Evolutionary conservation across 2,113 vertebrate genomes (phyloP), one percentile per base, ranked within the genome.

Genomic region (Enhydra lutris): DNA sequence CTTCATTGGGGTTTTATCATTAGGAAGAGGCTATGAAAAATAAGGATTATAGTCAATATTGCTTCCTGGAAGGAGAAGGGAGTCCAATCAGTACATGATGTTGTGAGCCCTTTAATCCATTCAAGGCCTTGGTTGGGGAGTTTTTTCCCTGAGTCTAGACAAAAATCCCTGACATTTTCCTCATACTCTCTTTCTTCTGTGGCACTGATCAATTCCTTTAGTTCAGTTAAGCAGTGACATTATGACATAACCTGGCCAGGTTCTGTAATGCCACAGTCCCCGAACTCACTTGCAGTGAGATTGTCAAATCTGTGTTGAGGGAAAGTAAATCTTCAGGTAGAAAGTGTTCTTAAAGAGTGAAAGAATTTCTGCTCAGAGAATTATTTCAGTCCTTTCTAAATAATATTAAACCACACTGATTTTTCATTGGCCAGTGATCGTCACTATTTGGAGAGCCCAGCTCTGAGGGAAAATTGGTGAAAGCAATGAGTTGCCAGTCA

Each of bases 361-460:
- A 81, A 96, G 26, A 50, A 80, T 94, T 96, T 97, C 63, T 96
- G 71, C 85, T 96, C 94, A 95, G 73, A 87, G 15, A 89, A 83
- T 94, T 96, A 90, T 97, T 97, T 2, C 39, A 95, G 21, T 29
- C 91, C 91, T 98, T 97, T 98, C 88, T 92, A 96, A 97, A 94
- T 97, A 88, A 95, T 94, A 96, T 88, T 78, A 96, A 80, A 29
- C 61, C 69, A 50, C 39, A 76, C 21, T 89, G 36, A 61, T 52
- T 87, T 88, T 97, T 95, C 42, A 91, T 2, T 92, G 83, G 73
- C 88, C 94, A 97, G 65, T 83, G 92, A 83, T 76, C 91, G 59
- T 67, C 0, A 0, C 80, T 95, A 39, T 93, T 78, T 95, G 42
- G 36, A 42, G 67, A 69, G 36, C 86, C 42, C 29, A 15, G 94